Conservation (phyloP, 2,797 vertebrate genomes). For the Pagetopsis macropterus region DNA sequence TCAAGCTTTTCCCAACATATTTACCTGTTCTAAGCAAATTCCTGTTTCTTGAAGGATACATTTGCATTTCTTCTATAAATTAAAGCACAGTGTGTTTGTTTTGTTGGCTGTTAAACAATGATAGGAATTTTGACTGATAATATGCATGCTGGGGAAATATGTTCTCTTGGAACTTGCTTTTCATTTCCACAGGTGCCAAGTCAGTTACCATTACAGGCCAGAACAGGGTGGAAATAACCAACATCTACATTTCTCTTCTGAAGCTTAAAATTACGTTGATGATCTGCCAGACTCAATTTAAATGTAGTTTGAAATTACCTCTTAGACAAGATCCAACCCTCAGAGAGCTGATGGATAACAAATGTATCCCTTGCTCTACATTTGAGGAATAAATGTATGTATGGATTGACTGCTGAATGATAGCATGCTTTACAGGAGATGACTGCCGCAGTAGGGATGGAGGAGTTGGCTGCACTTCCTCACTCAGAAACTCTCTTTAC, state of each 20-base stretch:
- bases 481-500: conserved; percentile 48
- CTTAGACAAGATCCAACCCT: background rate
- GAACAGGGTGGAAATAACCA: background rate
- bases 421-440: background rate
- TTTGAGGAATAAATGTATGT: conserved; percentile 30
- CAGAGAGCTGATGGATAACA: background rate
- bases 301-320: conserved; percentile 15
- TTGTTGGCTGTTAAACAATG: conserved; percentile 18
- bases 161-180: conserved; percentile 18
- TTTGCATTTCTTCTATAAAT: conserved; percentile 48
- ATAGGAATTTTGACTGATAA: conserved; percentile 22
- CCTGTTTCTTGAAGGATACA: conserved; percentile 37
- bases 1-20: conserved; percentile 39
- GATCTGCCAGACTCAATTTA: background rate
- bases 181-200: conserved; percentile 16
- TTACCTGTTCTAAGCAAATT: conserved; percentile 34
- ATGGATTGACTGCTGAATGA: conserved; percentile 16
- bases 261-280: background rate
- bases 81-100: conserved; percentile 21
- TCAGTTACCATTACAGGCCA: conserved; percentile 1
- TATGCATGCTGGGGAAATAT: conserved; percentile 10
- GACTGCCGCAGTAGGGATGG: conserved; percentile 3
- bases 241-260: background rate
- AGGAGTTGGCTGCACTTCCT: conserved; percentile 22
- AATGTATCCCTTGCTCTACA: background rate